Percentiles rank a stretch among this genome's conserved stretches.
These are phyloP conservation scores for Chironomus tepperi DNA, from an alignment of 1,140 invertebrate genomes.

Conservation along the genomic window DNA sequence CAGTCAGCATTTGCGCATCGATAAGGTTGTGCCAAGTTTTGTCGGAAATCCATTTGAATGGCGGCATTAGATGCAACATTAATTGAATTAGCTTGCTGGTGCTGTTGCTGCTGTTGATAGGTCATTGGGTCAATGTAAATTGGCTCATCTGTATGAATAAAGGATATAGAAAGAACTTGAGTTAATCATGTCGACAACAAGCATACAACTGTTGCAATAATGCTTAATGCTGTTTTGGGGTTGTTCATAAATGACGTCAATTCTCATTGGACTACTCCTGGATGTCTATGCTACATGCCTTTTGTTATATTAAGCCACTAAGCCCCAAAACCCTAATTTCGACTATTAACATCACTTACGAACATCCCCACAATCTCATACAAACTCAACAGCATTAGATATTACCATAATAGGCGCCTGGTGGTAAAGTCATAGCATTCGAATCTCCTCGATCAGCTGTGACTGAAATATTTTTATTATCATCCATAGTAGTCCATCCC, in stretches of 20 bases:
- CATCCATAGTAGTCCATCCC: background rate
- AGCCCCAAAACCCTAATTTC: too few relatives aligned
- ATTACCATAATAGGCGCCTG: background rate
- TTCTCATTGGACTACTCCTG: too few relatives aligned
- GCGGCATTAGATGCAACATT: background rate
- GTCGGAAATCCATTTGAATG: background rate
- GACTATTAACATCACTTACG: too few relatives aligned
- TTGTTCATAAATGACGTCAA: too few relatives aligned
- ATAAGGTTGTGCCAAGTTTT: background rate
- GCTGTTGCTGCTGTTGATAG: background rate
- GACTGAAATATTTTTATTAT: background rate
- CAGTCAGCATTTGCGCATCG: background rate
- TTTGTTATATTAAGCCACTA: too few relatives aligned
- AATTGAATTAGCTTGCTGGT: background rate
- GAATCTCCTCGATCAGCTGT: background rate
- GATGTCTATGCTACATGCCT: too few relatives aligned
- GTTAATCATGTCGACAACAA: background rate
- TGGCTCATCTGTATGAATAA: background rate
- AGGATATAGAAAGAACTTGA: background rate
- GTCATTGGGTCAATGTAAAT: conserved; percentile 21
- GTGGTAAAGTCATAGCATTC: background rate
- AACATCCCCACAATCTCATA: too few relatives aligned
- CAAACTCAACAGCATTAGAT: too few relatives aligned
- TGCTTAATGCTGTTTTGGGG: too few relatives aligned
- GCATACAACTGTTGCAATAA: background rate